Conservation (phyloP, 2,888 invertebrate species). For the Euspilapteryx auroguttella region DNA sequence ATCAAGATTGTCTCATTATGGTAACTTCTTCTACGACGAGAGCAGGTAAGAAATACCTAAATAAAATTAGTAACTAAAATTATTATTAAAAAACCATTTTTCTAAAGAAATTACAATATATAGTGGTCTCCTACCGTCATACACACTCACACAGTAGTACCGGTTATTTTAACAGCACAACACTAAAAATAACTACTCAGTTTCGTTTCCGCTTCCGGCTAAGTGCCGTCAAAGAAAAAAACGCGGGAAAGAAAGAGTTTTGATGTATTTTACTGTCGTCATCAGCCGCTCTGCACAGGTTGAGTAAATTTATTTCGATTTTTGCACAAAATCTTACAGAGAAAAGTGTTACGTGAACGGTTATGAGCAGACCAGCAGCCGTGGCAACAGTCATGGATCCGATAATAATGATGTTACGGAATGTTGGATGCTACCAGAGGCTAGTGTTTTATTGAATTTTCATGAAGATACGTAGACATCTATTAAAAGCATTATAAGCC, state of each 20-base stretch:
- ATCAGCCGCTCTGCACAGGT: too few species aligned
- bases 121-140: too few species aligned
- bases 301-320: not conserved
- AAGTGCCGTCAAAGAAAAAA: not conserved
- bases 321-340: slow-evolving; percentile 25
- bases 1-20: slow-evolving; percentile 63
- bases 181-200: too few species aligned
- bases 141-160: too few species aligned
- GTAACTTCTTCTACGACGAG: slow-evolving; percentile 59
- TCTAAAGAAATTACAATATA: not conserved
- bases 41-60: slow-evolving; percentile 19
- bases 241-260: not conserved
- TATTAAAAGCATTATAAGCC: too few species aligned
- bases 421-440: slow-evolving; percentile 65
- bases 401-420: slow-evolving; percentile 53
- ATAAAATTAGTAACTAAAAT: too few species aligned
- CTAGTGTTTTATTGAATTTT: slow-evolving; percentile 10
- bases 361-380: slow-evolving; percentile 28
- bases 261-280: too few species aligned
- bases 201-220: too few species aligned
- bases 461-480: not conserved
- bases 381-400: slow-evolving; percentile 32
- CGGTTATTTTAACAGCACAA: too few species aligned
- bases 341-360: slow-evolving; percentile 41
- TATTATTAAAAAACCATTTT: not conserved